Conservation (phyloP, 2,113 vertebrate species). For the Alethe diademata region DNA sequence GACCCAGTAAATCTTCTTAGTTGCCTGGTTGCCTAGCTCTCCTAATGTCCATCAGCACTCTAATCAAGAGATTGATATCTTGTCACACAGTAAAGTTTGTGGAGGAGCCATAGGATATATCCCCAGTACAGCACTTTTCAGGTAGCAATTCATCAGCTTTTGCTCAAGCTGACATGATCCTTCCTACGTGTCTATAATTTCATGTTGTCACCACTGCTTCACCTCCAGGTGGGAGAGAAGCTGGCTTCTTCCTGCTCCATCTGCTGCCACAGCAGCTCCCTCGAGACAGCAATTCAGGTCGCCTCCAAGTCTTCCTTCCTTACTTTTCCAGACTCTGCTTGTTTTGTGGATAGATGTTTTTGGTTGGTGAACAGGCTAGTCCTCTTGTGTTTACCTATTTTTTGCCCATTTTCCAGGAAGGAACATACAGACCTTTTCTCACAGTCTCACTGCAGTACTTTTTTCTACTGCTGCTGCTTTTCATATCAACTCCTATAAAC, state of each 20-base stretch:
- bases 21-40: not conserved
- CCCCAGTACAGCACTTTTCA: not conserved
- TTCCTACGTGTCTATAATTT: not conserved
- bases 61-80: not conserved
- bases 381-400: not conserved
- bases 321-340: not conserved
- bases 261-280: not conserved
- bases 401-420: not conserved
- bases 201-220: not conserved
- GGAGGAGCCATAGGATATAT: not conserved
- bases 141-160: not conserved
- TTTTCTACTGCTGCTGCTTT: not conserved
- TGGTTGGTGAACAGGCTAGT: not conserved
- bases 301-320: not conserved
- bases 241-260: not conserved
- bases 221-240: not conserved
- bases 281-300: not conserved
- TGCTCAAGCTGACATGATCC: not conserved
- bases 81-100: not conserved
- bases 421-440: not conserved
- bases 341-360: not conserved
- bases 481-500: not conserved
- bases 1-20: not conserved
- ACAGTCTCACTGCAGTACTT: not conserved
- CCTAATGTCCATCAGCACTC: not conserved